Conservation (phyloP, 2,888 invertebrate species). For the Rapana venosa region DNA sequence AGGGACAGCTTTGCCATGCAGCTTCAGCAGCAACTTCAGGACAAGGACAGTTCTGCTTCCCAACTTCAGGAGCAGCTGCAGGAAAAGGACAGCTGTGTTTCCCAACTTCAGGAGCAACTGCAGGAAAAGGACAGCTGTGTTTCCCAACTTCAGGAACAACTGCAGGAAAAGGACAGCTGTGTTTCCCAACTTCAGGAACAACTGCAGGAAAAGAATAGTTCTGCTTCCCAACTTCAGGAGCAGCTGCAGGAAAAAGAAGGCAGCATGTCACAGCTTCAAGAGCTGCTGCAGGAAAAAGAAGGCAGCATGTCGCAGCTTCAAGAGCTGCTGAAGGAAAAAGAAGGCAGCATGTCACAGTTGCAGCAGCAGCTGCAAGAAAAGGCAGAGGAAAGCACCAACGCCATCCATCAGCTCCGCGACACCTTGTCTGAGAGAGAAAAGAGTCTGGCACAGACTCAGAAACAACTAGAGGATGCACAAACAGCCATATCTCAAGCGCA, state of each 20-base stretch:
- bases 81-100: neutral
- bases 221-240: neutral
- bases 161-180: neutral
- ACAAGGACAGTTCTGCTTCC: slow-evolving; percentile 18
- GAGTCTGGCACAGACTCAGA: neutral
- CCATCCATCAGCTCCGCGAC: neutral
- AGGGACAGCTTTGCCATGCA: slow-evolving; percentile 18
- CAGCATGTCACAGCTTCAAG: neutral
- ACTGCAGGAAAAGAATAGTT: neutral
- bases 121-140: neutral
- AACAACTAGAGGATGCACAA: neutral
- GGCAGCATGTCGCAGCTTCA: neutral
- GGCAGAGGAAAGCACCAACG: neutral
- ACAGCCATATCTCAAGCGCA: neutral
- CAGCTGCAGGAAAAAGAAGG: slow-evolving; percentile 12
- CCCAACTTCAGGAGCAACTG: neutral
- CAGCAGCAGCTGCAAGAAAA: neutral
- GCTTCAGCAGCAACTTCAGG: slow-evolving; percentile 41
- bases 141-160: neutral
- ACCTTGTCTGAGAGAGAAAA: neutral
- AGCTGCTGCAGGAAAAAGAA: neutral
- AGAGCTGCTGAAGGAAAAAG: neutral
- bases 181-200: neutral
- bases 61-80: neutral
- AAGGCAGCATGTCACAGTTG: neutral